Evolutionary conservation across 2,113 vertebrate genomes (phyloP).

Genomic region (Trinectes maculatus): DNA sequence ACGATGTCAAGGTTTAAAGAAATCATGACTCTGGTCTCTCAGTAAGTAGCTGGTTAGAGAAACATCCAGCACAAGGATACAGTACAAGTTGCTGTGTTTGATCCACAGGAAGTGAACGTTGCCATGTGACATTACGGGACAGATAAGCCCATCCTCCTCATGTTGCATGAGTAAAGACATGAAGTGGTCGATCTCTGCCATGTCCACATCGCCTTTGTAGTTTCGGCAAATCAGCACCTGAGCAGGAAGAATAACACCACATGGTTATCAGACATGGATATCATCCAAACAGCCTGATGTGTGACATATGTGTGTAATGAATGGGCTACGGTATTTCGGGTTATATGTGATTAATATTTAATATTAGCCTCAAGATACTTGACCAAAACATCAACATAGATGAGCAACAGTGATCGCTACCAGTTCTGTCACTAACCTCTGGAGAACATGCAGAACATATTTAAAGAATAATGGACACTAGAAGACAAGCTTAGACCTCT

Average conservation of each 20-base stretch:
- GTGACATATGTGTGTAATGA: too few relatives aligned
- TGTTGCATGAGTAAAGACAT: conserved; percentile 88
- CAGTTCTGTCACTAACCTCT: too few relatives aligned
- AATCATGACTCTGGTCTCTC: neutral
- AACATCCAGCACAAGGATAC: conserved; percentile 83
- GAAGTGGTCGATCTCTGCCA: conserved; percentile 92
- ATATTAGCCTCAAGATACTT: too few relatives aligned
- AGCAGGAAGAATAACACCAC: neutral
- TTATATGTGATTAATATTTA: too few relatives aligned
- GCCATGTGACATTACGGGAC: conserved; percentile 86
- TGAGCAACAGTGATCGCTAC: too few relatives aligned
- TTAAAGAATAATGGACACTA: too few relatives aligned
- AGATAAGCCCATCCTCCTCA: conserved; percentile 88
- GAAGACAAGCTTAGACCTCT: too few relatives aligned
- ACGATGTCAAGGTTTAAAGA: neutral
- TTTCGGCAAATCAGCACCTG: conserved; percentile 94
- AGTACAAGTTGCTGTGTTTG: conserved; percentile 94
- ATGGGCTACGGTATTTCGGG: too few relatives aligned
- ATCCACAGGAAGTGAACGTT: conserved; percentile 93
- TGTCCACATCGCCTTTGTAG: conserved; percentile 93
- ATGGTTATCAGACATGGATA: neutral
- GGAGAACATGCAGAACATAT: too few relatives aligned
- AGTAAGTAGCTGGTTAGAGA: neutral
- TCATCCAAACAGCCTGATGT: neutral
- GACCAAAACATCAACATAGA: too few relatives aligned